Base-by-base conservation (phyloP, 2,797 vertebrate species). In the Gorsachius magnificus region DNA sequence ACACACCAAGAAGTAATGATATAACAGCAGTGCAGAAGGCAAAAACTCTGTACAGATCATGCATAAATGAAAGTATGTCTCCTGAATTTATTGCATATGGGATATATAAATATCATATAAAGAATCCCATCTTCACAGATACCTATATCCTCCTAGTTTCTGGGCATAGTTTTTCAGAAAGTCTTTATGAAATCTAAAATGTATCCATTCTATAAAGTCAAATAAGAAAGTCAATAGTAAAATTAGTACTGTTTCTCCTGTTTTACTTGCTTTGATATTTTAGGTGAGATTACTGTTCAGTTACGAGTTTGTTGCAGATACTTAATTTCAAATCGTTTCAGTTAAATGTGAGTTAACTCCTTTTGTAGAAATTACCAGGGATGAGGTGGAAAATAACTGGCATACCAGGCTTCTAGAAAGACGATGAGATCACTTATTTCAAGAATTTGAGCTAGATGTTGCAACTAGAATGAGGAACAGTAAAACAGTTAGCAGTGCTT, bases 31-130 rank as follows among this genome's bases (percentile, higher is more conserved):
- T 99, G 93, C 98, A 98, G 96, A 99, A 99, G 98, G 99, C 99
- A 63, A 99, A 99, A 97, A 99, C 98, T 29, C 98, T 99, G 54
- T 99, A 99, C 96, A 98, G 98, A 95, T 99, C 99, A 4, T 99
- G 99, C 83, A 97, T 98, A 91, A 99, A 99, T 98, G 99, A 99
- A 97, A 98, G 99, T 99, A 97, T 98, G 95, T 65, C 13, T 83
- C 45, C 76, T n/a, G 63, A n/a, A 33, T 28, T 41, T 65, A 16
- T 0, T 35, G 31, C 25, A 7, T 2, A 2, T 18, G 36, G 74
- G 14, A 13, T 6, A 25, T 12, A 20, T 21, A 28, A 54, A 5
- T 3, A 38, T 16, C 31, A 57, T 26, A 33, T 54, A 33, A 3
- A 57, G 46, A 76, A 64, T 26, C 26, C 26, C 51, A 15, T 53